Evolutionary conservation across 2,113 vertebrate species (phyloP).

Genomic region (Leuciscus idus): DNA sequence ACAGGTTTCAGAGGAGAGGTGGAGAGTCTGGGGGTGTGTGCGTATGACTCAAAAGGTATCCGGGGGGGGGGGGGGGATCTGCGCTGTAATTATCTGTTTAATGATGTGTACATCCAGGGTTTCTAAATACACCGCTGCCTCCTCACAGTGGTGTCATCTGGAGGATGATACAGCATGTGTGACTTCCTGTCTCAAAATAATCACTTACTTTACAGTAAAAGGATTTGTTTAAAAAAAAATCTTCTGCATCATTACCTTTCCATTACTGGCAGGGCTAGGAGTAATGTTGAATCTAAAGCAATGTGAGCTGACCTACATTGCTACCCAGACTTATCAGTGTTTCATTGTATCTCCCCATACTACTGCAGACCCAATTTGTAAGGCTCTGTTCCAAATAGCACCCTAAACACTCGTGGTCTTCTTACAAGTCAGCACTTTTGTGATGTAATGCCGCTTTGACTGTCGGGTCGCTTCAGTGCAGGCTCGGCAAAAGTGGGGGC

Average conservation of each 20-base stretch:
- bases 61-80: background rate
- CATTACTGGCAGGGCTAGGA: conserved; percentile 5
- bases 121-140: conserved; percentile 33
- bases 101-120: conserved; percentile 47
- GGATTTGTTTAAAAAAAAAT: background rate
- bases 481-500: no score
- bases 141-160: background rate
- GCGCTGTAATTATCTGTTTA: conserved; percentile 43
- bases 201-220: background rate
- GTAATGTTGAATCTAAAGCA: background rate
- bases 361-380: no score
- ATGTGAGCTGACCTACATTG: conserved; percentile 20
- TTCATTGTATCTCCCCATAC: background rate
- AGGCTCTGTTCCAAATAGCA: no score
- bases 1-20: conserved; percentile 14
- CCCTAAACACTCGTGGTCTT: no score
- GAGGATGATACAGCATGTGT: conserved; percentile 2
- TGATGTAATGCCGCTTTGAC: no score
- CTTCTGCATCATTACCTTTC: conserved; percentile 12
- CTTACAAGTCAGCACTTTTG: no score
- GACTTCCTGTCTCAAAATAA: conserved; percentile 17
- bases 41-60: conserved; percentile 46
- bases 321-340: background rate
- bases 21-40: conserved; percentile 12
- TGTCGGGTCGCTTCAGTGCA: no score